These are phyloP conservation scores for Turritopsis dohrnii DNA, from an alignment of 30 jellyfish, hydroid and myxozoan species.

Conservation along the genomic window DNA sequence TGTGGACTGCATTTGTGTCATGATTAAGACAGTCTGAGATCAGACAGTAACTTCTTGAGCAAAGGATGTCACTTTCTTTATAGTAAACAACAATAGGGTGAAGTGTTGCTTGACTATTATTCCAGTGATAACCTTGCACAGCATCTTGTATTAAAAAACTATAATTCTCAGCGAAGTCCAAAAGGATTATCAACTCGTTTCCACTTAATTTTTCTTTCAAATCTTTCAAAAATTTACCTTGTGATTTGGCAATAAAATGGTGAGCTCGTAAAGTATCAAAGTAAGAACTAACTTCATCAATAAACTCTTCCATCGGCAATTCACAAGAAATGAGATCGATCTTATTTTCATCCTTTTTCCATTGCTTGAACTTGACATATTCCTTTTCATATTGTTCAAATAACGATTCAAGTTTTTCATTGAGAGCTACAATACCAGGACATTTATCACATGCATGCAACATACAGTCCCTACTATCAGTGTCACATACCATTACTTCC, in stretches of 20 bases:
- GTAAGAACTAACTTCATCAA: neutral
- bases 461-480: too few species aligned
- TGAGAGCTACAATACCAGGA: neutral
- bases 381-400: neutral
- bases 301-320: neutral
- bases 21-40: conserved; percentile 32
- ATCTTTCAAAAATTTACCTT: neutral
- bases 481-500: conserved; percentile 26
- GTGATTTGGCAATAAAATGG: neutral
- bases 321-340: neutral
- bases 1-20: neutral
- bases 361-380: neutral
- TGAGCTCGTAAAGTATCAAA: neutral
- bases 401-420: neutral
- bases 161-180: conserved; percentile 53
- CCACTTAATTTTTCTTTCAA: neutral
- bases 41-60: conserved; percentile 12
- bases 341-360: neutral
- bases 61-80: neutral
- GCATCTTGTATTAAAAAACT: conserved; percentile 39
- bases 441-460: too few species aligned
- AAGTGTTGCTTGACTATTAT: conserved; percentile 44
- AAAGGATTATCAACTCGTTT: neutral
- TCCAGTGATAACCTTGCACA: conserved; percentile 48
- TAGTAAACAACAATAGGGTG: conserved; percentile 48